A percentile compares a stretch with the other conserved stretches of the same genome.
Evolutionary conservation across 2,113 vertebrate genomes (phyloP).

Genomic region (Calypte anna): DNA sequence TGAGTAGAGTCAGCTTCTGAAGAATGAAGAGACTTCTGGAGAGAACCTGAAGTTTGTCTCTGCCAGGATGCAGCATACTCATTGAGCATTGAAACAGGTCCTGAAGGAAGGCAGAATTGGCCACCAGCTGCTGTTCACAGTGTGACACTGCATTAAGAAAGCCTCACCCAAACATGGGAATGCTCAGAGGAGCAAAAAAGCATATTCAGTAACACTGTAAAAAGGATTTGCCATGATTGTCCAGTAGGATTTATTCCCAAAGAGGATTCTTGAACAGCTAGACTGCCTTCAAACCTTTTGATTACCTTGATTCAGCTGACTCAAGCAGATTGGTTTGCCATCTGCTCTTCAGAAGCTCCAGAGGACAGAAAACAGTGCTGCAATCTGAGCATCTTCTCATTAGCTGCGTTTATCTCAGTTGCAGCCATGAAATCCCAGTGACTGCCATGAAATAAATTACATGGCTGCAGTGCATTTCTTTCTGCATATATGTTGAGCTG

Average conservation of each 20-base stretch:
- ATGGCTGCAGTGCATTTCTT: neutral
- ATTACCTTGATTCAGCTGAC: neutral
- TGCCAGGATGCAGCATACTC: neutral
- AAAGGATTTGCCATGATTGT: neutral
- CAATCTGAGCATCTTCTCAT: neutral
- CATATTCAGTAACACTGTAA: neutral
- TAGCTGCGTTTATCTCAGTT: neutral
- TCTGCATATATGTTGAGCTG: accelerated
- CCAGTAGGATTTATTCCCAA: neutral
- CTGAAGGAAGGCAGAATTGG: neutral
- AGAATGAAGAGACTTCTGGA: neutral
- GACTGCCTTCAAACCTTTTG: neutral
- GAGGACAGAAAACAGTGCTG: neutral
- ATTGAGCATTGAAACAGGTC: neutral
- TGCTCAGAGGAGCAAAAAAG: neutral
- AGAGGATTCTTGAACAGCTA: neutral
- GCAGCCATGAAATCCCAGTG: neutral
- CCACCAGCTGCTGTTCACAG: neutral
- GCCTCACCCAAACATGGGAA: neutral
- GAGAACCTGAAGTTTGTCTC: neutral
- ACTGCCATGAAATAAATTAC: neutral
- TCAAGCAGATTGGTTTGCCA: neutral
- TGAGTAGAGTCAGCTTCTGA: neutral
- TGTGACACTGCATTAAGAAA: neutral
- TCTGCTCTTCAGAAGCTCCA: neutral